These are phyloP conservation scores for Callithrix jacchus DNA, from an alignment of 2,113 vertebrate species.

Conservation along the genomic window DNA sequence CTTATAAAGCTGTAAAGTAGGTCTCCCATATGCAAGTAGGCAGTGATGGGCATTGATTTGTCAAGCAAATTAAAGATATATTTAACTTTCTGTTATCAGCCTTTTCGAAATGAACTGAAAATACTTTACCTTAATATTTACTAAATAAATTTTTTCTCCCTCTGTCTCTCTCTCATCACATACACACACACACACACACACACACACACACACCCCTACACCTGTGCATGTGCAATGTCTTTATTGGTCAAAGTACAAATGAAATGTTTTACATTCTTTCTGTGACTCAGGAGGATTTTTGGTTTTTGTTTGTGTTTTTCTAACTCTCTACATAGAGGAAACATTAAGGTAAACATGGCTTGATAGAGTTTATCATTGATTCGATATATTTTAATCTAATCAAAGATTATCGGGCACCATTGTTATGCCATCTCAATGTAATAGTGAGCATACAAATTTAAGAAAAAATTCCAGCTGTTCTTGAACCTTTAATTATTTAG, in stretches of 20 bases:
- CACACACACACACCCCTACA: neutral
- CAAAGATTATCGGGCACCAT: neutral
- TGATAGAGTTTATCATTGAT: neutral
- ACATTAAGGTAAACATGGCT: neutral
- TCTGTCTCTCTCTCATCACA: no score
- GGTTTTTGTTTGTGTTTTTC: neutral
- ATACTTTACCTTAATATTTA: neutral
- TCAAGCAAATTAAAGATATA: neutral
- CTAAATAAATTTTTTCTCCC: neutral
- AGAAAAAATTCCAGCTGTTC: neutral
- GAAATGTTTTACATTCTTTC: neutral
- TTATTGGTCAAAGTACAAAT: neutral
- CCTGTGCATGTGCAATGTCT: neutral
- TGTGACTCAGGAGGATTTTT: neutral
- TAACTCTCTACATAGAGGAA: neutral
- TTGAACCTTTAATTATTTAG: neutral
- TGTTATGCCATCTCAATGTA: neutral
- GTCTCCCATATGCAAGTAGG: neutral
- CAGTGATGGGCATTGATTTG: neutral
- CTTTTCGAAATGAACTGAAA: neutral
- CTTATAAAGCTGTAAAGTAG: neutral
- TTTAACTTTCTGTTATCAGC: neutral
- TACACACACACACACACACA: neutral
- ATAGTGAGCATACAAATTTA: neutral
- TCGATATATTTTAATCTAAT: neutral